Conservation (phyloP, 2,888 invertebrate species). For the Napeogenes inachia region DNA sequence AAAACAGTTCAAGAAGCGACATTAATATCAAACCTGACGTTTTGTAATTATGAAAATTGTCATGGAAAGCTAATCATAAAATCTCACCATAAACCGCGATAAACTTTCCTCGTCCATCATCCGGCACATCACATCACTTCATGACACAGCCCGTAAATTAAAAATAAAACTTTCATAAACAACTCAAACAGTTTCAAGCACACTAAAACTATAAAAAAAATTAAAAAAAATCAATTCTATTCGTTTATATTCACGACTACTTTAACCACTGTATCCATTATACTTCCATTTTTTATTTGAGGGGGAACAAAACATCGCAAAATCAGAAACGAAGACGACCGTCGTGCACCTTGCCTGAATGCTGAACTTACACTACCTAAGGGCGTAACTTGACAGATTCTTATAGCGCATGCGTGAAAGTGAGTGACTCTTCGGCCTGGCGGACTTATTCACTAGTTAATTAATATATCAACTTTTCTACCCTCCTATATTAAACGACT, state of each 20-base stretch:
- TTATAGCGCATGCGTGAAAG: conserved; percentile 67
- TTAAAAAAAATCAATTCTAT: conserved; percentile 20
- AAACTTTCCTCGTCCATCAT: conserved; percentile 57
- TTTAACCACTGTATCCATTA: conserved; percentile 48
- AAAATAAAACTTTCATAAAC: conserved; percentile 37
- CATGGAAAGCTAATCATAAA: conserved; percentile 25
- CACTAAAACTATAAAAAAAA: conserved; percentile 32
- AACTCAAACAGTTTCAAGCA: conserved; percentile 30
- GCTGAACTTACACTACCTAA: conserved; percentile 63
- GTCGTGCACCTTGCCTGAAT: conserved; percentile 50
- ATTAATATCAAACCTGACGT: conserved; percentile 4
- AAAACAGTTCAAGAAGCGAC: conserved; percentile 2
- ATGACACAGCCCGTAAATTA: conserved; percentile 34
- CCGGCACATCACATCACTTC: conserved; percentile 57
- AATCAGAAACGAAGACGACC: conserved; percentile 28
- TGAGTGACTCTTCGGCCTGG: conserved; percentile 69
- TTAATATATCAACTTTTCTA: conserved; percentile 76
- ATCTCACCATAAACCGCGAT: conserved; percentile 57
- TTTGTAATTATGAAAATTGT: conserved; percentile 12
- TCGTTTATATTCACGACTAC: conserved; percentile 43
- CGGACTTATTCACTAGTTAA: conserved; percentile 74
- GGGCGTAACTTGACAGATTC: conserved; percentile 57
- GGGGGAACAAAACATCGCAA: conserved; percentile 48
- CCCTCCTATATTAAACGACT: conserved; percentile 65
- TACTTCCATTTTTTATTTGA: conserved; percentile 40